phyloP scores from a whole-genome alignment of 2,888 invertebrate genomes.

The Danaus chrysippus region DNA sequence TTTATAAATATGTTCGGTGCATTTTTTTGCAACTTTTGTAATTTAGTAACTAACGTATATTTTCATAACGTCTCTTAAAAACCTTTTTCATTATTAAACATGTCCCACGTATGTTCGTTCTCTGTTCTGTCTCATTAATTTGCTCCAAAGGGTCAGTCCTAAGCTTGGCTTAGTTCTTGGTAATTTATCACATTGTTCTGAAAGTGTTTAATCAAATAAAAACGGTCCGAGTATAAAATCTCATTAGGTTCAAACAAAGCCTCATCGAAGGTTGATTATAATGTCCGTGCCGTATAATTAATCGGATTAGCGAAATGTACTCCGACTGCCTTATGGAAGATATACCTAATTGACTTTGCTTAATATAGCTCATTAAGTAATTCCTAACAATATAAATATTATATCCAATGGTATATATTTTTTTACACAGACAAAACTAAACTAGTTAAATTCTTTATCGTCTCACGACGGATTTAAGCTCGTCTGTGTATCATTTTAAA shows the following conservation, averaged over 20 bases:
- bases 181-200: not conserved
- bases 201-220: conserved; percentile 12
- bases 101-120: no score
- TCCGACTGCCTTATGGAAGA: not conserved
- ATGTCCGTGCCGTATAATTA: conserved; percentile 30
- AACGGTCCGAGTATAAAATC: conserved; percentile 17
- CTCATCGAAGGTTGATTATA: conserved; percentile 30
- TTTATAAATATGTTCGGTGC: conserved; percentile 21
- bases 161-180: not conserved
- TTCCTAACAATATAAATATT: no score
- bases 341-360: not conserved
- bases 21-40: conserved; percentile 9
- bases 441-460: no score
- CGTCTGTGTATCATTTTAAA: no score
- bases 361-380: not conserved
- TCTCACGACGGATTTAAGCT: no score
- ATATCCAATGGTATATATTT: no score
- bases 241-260: conserved; percentile 26
- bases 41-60: not conserved
- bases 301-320: conserved; percentile 28
- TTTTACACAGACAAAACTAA: no score
- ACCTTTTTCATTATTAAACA: not conserved
- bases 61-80: not conserved
- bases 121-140: no score
- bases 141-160: conserved; percentile 6